Base-by-base conservation (phyloP, 2,888 invertebrate genomes). In the Harpagoxenus sublaevis region DNA sequence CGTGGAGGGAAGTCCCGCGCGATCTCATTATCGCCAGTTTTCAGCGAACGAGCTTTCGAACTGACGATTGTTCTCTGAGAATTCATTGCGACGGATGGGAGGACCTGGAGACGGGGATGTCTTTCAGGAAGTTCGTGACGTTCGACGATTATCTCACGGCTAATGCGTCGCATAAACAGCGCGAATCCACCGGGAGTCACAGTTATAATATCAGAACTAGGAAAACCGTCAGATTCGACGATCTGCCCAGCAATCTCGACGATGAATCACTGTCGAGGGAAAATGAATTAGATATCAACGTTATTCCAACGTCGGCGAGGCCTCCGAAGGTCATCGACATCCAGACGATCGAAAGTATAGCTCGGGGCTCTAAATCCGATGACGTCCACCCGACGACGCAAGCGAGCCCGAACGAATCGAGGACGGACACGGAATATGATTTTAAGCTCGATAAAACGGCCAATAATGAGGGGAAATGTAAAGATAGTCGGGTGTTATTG, bases 81-180 rank as follows among this genome's bases (percentile, higher is more conserved):
- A 89, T 92, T 28, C 84, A 90, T 15, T 92, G 89, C 82, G 86
- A 91, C 18, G 82, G 85, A 5, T 93, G 94, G 93, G 86, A 90
- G 2, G 68, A 63, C 28, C 84, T 91, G 51, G 65, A 89, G 18
- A 74, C 86, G 0, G 92, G 88, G 0, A 85, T 93, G 5, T 88
- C 91, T 39, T 94, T 94, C 65, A 89, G 89, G 12, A 91, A 86
- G 45, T 93, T 92, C 81, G 91, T 94, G 15, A 93, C 92, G 0
- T 94, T 94, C 84, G 94, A 94, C 84, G 94, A 94, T 77, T 83
- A 91, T 35, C 89, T 94, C 0, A 90, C 84, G 42, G 12, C 31
- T 4, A 6, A 45, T 12, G 15, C n/a, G 2, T 35, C 63, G 9
- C 39, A 5, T 31, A 55, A 51, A 48, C 42, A 23, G 23, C n/a